A percentile compares a stretch with the other conserved stretches of the same genome.
These are phyloP conservation scores for Dufourea novaeangliae DNA, from an alignment of 1,140 invertebrate genomes.

Conservation along the genomic window DNA sequence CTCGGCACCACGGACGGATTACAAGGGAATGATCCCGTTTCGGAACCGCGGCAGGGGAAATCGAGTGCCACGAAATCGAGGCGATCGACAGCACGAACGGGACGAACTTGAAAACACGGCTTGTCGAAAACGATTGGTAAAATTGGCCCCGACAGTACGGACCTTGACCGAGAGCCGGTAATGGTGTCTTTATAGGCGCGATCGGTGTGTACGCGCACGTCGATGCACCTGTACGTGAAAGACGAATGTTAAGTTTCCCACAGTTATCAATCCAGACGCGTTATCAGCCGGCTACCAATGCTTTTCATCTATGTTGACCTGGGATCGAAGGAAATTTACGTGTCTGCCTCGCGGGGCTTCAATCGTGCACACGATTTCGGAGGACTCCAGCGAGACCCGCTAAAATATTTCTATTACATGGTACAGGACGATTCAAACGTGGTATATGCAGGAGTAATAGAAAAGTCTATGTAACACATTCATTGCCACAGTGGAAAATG, in stretches of 20 bases:
- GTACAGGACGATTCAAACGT: too few species aligned
- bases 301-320: conserved; percentile 30
- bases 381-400: background rate
- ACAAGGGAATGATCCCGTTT: background rate
- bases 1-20: background rate
- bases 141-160: conserved; percentile 58
- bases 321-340: conserved; percentile 34
- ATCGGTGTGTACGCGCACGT: background rate
- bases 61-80: background rate
- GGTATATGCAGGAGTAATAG: too few species aligned
- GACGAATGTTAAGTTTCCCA: conserved; percentile 67
- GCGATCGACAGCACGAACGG: conserved; percentile 48
- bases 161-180: conserved; percentile 70
- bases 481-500: too few species aligned
- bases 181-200: conserved; percentile 13
- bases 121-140: conserved; percentile 53
- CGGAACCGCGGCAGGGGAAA: background rate
- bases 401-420: too few species aligned
- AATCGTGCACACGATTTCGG: background rate
- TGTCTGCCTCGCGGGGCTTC: background rate
- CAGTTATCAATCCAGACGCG: conserved; percentile 70
- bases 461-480: too few species aligned
- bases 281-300: conserved; percentile 50
- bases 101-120: conserved; percentile 52
- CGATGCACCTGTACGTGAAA: conserved; percentile 26